These are phyloP conservation scores for Bombus huntii DNA, from an alignment of 1,140 invertebrate species.

Conservation along the genomic window DNA sequence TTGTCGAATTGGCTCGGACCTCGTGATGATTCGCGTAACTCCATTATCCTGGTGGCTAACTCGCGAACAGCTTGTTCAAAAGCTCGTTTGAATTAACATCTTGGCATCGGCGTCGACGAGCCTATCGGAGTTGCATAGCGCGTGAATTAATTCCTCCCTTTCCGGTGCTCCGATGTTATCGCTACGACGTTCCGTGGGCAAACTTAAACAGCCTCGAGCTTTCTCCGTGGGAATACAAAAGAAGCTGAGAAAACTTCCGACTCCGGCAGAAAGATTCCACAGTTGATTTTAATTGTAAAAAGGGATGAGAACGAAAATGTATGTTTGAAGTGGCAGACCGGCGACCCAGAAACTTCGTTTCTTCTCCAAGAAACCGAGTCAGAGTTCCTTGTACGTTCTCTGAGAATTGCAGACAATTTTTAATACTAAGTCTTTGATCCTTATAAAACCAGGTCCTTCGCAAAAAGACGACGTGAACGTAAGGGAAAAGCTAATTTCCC, in stretches of 20 bases:
- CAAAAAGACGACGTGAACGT: neutral
- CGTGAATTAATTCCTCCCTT: conserved; percentile 24
- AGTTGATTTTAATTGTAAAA: conserved; percentile 25
- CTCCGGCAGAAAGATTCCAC: neutral
- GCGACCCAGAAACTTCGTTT: conserved; percentile 1
- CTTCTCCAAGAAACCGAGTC: neutral
- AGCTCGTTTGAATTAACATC: conserved; percentile 14
- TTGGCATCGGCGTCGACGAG: neutral
- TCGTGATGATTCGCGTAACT: neutral
- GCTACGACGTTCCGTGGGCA: neutral
- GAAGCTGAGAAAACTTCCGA: neutral
- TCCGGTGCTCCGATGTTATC: neutral
- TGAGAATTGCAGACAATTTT: neutral
- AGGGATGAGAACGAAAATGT: neutral
- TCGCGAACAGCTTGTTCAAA: conserved; percentile 9
- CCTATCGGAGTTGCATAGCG: neutral
- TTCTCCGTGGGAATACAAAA: neutral
- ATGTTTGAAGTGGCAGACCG: neutral
- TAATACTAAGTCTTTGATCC: neutral
- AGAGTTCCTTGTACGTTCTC: neutral
- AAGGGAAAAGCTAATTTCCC: neutral
- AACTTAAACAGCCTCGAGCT: neutral
- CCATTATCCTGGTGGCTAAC: neutral
- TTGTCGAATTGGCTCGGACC: neutral
- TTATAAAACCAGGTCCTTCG: neutral